Evolutionary conservation across 1,140 invertebrate genomes (phyloP), one percentile per base, ranked within the genome.

Genomic region (Tetramorium simillimum): DNA sequence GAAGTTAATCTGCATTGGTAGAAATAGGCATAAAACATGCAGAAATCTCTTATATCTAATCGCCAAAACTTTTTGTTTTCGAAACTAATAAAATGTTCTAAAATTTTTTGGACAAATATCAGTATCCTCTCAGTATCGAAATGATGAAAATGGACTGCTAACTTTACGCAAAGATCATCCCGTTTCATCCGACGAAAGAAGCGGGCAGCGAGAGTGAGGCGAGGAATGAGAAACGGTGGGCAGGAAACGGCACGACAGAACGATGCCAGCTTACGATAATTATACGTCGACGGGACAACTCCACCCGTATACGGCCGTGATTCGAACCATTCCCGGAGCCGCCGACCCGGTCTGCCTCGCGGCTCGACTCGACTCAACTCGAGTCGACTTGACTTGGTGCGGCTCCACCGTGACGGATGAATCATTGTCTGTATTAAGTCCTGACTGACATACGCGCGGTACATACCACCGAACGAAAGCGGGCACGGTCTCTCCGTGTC

Each of bases 231-330:
- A 81, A 84, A 84, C 80, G 80, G 80, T 82, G 67, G 62, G 75
- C 60, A 86, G 76, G 76, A 80, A 86, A 81, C 60, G 75, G 43
- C 62, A 78, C 49, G 63, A 56, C 28, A 56, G 75, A 86, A 78
- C 56, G 75, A 86, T 80, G 85, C 77, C 76, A 69, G 63, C 51
- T 86, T 80, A 60, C 75, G 85, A 81, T 67, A 80, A 86, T 86
- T 86, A 86, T 81, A 53, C 76, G 62, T 86, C 65, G 67, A 75
- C 60, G 60, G 86, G 87, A 87, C 86, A 89, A 89, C 75, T 76
- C 65, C 86, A 53, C 73, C 72, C 86, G 51, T 89, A 82, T 78
- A 82, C 78, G 72, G 84, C 69, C 46, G 56, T 87, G 88, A 77
- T 76, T 87, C 85, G 78, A 65, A 77, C 69, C 67, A 87, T 88